Base-by-base conservation (phyloP, 2,113 vertebrate genomes). In the Pelusios castaneus region DNA sequence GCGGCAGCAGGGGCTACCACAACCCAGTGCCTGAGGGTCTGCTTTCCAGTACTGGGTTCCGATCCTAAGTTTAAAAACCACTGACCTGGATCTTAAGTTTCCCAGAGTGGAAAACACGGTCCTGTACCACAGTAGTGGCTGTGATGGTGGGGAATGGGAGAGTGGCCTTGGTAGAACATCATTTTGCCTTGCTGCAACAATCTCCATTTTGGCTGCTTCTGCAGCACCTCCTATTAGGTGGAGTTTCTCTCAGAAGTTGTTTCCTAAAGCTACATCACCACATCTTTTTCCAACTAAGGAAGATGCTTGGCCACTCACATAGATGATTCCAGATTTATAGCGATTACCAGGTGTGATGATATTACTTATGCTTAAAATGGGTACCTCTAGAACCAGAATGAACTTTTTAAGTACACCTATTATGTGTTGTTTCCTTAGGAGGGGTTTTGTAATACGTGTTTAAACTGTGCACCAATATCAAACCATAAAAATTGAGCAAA, bases 311-410 rank as follows among this genome's bases (percentile, higher is more conserved):
- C 94, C 80, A 58, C 82, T 82, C 84, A 80, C 0, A 0, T 31
- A 77, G 49, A 49, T 88, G 85, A 87, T 86, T 95, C 87, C 80
- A 38, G 47, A 85, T 95, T 92, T 90, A 85, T 89, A 93, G 89
- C 82, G 58, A 82, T 80, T 89, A 94, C 90, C 90, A 92, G 93
- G 92, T 91, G 58, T 88, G 24, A 55, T 95, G 85, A 84, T 93
- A 81, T 87, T 86, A 96, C 12, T 0, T 0, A 51, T 91, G 93
- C 93, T 94, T 93, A 96, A 96, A 97, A 96, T 92, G 90, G 90
- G 58, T 95, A 81, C 80, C 85, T 93, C 27, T 80, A 82, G 93
- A 85, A 89, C 47, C 25, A 91, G 83, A 93, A 91, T 47, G 75
- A 84, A 79, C 51, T 91, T 91, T 73, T 89, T 38, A 86, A 93